phyloP scores from a whole-genome alignment of 1,140 invertebrate species.

The Drosophila ogumai region DNA sequence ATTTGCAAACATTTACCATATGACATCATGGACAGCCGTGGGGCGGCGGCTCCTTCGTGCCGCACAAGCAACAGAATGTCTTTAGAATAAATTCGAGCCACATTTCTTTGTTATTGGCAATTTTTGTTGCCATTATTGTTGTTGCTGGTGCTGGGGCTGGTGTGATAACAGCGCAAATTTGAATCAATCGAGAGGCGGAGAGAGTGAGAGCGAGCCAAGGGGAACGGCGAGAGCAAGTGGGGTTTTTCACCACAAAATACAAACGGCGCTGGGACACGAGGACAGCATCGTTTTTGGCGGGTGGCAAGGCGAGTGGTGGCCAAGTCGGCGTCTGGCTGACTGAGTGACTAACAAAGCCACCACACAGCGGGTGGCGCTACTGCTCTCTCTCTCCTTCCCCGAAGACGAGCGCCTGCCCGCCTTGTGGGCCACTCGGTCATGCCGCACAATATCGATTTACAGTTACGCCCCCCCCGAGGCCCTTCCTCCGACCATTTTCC shows the following conservation, averaged over 20 bases:
- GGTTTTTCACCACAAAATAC: conserved; percentile 75
- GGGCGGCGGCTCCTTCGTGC: conserved; percentile 38
- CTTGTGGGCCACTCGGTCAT: conserved; percentile 81
- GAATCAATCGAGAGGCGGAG: conserved; percentile 37
- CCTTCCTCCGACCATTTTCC: not conserved
- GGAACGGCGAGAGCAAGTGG: conserved; percentile 51
- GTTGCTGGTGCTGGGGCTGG: conserved; percentile 44
- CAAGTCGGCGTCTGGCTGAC: conserved; percentile 64
- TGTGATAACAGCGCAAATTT: conserved; percentile 74
- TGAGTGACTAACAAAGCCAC: conserved; percentile 62
- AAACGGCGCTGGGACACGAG: conserved; percentile 41
- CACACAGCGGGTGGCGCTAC: conserved; percentile 44
- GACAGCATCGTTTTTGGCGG: conserved; percentile 27
- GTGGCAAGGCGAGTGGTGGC: not conserved
- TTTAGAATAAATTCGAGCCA: conserved; percentile 66
- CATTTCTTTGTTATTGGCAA: conserved; percentile 69
- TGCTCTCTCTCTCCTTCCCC: conserved; percentile 2
- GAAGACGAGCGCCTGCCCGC: conserved; percentile 33
- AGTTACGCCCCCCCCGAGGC: conserved; percentile 17
- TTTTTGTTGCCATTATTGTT: conserved; percentile 18
- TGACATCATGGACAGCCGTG: conserved; percentile 51
- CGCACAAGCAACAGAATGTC: conserved; percentile 58
- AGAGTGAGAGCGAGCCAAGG: conserved; percentile 12
- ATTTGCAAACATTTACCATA: conserved; percentile 16
- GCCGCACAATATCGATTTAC: conserved; percentile 82